Conservation (phyloP, 2,797 vertebrate species). For the Anolis apletophallus region DNA sequence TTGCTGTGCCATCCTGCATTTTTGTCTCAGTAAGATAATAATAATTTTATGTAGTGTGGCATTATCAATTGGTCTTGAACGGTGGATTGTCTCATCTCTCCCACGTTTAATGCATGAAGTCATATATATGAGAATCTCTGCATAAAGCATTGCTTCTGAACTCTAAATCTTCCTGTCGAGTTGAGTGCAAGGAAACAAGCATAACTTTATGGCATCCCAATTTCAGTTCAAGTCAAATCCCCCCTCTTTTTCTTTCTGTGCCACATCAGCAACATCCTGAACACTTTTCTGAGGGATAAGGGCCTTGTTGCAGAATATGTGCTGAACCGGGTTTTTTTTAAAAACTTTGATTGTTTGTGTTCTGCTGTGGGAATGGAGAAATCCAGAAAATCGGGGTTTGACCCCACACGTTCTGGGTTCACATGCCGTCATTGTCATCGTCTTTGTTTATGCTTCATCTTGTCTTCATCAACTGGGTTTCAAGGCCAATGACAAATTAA, state of each 20-base stretch:
- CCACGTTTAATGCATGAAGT: neutral
- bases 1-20: no score
- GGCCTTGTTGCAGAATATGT: neutral
- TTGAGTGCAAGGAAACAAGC: no score
- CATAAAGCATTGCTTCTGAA: neutral
- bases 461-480: no score
- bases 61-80: neutral
- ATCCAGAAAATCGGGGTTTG: neutral
- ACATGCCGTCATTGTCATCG: no score
- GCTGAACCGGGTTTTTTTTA: neutral
- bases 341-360: neutral
- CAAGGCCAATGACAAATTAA: no score
- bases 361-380: neutral
- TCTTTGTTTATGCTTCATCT: no score
- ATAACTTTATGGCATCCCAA: neutral
- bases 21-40: no score
- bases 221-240: neutral
- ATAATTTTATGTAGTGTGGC: no score
- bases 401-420: neutral
- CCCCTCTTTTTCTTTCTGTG: neutral
- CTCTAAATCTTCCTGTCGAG: neutral
- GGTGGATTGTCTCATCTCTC: neutral
- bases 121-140: neutral
- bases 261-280: neutral
- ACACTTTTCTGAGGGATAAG: neutral